A percentile compares a stretch with the other conserved stretches of the same genome.
These are phyloP conservation scores for Anguilla pacifica DNA, from an alignment of 2,797 vertebrate species.

Conservation along the genomic window DNA sequence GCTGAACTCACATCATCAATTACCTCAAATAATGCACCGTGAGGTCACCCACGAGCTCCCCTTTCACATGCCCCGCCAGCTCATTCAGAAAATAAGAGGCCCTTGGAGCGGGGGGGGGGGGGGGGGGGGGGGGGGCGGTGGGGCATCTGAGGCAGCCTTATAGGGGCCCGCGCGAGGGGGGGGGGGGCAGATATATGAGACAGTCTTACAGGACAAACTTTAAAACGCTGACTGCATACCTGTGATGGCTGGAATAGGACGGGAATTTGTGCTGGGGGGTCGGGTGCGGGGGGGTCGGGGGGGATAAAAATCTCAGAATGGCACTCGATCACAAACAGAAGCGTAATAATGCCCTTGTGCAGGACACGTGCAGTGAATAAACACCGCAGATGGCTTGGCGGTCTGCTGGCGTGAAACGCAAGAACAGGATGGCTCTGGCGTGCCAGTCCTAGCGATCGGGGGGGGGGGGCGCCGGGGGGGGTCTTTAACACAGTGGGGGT, in stretches of 20 bases:
- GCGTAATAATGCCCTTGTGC: background rate
- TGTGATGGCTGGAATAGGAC: background rate
- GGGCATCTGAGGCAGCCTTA: no score
- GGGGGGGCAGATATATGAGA: background rate
- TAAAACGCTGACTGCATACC: background rate
- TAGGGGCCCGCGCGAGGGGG: no score
- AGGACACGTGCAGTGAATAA: background rate
- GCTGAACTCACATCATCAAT: background rate
- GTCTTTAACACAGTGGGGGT: background rate
- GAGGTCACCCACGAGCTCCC: background rate
- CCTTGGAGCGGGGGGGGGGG: background rate
- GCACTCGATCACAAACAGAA: background rate
- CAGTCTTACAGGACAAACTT: background rate
- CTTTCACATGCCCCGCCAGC: background rate
- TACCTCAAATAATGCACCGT: background rate
- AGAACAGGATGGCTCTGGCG: background rate
- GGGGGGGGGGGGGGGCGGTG: no score
- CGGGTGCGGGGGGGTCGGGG: no score
- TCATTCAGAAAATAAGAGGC: conserved; percentile 4
- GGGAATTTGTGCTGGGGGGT: background rate
- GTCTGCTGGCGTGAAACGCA: background rate
- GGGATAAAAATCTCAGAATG: background rate
- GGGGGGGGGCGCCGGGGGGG: background rate
- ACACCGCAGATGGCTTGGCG: background rate
- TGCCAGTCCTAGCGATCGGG: no score